Percentiles rank a stretch among this genome's conserved stretches.
phyloP scores from a whole-genome alignment of 2,888 invertebrate genomes.

The Drosophila helvetica region DNA sequence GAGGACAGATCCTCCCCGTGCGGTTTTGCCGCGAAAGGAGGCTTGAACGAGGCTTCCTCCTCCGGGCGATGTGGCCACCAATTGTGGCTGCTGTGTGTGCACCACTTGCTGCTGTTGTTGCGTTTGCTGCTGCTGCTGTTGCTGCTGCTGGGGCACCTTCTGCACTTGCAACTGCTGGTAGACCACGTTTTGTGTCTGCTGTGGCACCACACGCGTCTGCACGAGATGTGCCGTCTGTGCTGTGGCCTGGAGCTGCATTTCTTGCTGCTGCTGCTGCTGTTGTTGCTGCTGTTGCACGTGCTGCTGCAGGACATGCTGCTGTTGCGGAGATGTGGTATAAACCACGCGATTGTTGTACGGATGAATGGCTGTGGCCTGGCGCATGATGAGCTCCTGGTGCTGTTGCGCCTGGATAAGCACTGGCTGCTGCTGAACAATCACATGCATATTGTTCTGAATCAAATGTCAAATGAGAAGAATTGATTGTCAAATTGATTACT shows the following conservation, averaged over 20 bases:
- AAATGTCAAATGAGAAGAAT: neutral
- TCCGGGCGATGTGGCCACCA: conserved; percentile 47
- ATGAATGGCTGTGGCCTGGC: conserved; percentile 76
- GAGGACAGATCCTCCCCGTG: conserved; percentile 49
- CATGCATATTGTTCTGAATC: conserved; percentile 79
- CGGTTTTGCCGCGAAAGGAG: conserved; percentile 57
- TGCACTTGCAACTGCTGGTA: conserved; percentile 80
- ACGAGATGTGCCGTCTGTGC: conserved; percentile 76
- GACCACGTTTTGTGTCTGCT: conserved; percentile 69
- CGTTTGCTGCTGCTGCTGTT: conserved; percentile 40
- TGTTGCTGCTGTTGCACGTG: conserved; percentile 68
- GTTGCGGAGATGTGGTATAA: conserved; percentile 58
- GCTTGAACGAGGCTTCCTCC: conserved; percentile 57
- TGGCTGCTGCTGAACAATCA: conserved; percentile 81
- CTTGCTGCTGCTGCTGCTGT: conserved; percentile 51
- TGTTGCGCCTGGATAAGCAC: conserved; percentile 81
- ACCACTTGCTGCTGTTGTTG: conserved; percentile 48
- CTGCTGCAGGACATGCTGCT: conserved; percentile 60
- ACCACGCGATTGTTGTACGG: conserved; percentile 78
- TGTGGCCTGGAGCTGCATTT: conserved; percentile 57
- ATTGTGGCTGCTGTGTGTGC: conserved; percentile 61
- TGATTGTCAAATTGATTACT: too few relatives aligned
- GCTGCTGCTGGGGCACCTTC: conserved; percentile 55
- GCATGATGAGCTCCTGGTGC: conserved; percentile 82
- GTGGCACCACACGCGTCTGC: conserved; percentile 74